Base-by-base conservation (phyloP, 2,888 invertebrate genomes). In the Dynastes maya region DNA sequence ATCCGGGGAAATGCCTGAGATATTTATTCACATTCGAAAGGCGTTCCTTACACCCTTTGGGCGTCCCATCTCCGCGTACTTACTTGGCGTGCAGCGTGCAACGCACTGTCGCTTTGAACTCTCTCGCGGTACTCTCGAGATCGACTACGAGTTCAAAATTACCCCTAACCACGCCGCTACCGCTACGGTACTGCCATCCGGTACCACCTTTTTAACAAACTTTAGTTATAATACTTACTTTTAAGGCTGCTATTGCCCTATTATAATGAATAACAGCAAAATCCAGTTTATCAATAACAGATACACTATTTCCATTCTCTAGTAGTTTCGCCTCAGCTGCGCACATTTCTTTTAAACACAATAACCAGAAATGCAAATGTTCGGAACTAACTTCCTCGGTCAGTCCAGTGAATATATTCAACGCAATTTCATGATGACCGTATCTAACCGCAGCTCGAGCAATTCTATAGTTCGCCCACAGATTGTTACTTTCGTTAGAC, bases 391-490 rank as follows among this genome's bases (percentile, higher is more conserved):
- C 89, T 83, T 89, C 89, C 83, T 92, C 91, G 27, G 91, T 91
- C n/a, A 93, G 86, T 55, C 88, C 88, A 68, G 88, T 88, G 83
- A 93, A 92, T 80, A 94, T 91, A 63, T 87, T 86, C 1, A 90
- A 89, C 0, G 93, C 93, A 65, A 93, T 89, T 77, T 89, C 88
- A 85, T 93, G 94, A 85, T 94, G 94, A 1, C 94, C 93, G 84
- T 93, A 95, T 91, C 97, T 91, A 22, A 96, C 92, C 0, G 97
- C 97, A 13, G 96, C 95, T 76, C 97, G 91, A 0, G 95, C 97
- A 64, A 98, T 94, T 81, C 96, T 92, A 87, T 97, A 98, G 84
- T 95, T 94, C 4, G 95, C 93, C 96, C 97, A 97, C 2, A 94
- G 92, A 84, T 95, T 94, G 0, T 93, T 92, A 49, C 82, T 85